Evolutionary conservation across 2,113 vertebrate genomes (phyloP).

Genomic region (Bos javanicus): DNA sequence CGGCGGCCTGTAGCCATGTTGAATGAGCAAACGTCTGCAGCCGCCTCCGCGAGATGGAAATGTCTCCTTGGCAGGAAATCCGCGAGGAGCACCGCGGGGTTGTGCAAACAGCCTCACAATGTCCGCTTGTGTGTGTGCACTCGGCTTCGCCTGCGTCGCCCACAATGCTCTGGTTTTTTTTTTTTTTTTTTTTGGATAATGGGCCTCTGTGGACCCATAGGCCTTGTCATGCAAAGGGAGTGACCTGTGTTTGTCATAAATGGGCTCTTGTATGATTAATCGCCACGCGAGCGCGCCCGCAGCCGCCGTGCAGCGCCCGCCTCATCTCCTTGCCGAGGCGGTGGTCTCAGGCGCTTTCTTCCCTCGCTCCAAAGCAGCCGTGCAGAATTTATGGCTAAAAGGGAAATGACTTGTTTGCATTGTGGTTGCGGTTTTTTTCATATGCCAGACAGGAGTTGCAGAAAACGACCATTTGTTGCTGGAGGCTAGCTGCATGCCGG

Average conservation of each 20-base stretch:
- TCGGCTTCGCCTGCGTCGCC: constrained; percentile 61
- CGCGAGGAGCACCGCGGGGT: constrained; percentile 73
- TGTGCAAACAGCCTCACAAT: constrained; percentile 85
- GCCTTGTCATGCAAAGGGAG: constrained; percentile 63
- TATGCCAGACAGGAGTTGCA: background rate
- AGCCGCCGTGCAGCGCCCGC: background rate
- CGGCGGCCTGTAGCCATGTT: constrained; percentile 57
- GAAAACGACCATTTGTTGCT: background rate
- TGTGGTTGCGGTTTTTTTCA: background rate
- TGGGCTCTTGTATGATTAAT: constrained; percentile 78
- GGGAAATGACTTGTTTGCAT: constrained; percentile 39
- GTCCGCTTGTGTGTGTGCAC: constrained; percentile 79
- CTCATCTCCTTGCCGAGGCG: background rate
- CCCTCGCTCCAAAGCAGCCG: constrained; percentile 7
- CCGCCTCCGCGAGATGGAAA: constrained; percentile 51
- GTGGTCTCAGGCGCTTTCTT: constrained; percentile 38
- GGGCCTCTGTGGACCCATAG: constrained; percentile 75
- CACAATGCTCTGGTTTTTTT: constrained; percentile 78
- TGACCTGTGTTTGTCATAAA: constrained; percentile 69
- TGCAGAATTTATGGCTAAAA: constrained; percentile 15
- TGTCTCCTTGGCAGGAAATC: constrained; percentile 83
- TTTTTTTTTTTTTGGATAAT: constrained; percentile 81
- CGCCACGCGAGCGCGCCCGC: constrained; percentile 28
- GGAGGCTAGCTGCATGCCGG: background rate
- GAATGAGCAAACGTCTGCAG: constrained; percentile 71